Percentiles rank a stretch among this genome's conserved stretches.
Evolutionary conservation across 2,797 vertebrate genomes (phyloP).

Genomic region (Gephyroberyx darwinii): DNA sequence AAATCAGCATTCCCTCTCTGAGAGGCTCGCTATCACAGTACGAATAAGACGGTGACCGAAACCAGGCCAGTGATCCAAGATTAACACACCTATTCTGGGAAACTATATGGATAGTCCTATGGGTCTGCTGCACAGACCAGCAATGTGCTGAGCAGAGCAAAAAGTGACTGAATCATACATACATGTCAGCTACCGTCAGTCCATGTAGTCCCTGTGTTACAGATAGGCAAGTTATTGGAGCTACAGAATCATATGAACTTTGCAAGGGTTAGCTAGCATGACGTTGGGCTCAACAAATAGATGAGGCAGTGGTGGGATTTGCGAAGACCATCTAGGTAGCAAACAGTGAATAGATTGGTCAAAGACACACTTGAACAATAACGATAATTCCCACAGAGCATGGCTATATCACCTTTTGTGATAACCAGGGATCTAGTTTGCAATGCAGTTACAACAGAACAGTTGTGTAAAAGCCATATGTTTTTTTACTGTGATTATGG

Average conservation of each 20-base stretch:
- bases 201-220: slow-evolving; percentile 17
- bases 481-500: slow-evolving; percentile 22
- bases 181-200: slow-evolving; percentile 44
- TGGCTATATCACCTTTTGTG: neutral
- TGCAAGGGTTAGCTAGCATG: neutral
- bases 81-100: slow-evolving; percentile 52
- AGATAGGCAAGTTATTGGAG: slow-evolving; percentile 13
- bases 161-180: slow-evolving; percentile 54
- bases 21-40: slow-evolving; percentile 12
- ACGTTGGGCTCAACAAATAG: slow-evolving; percentile 21
- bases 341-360: slow-evolving; percentile 17
- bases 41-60: slow-evolving; percentile 38
- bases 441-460: slow-evolving; percentile 14
- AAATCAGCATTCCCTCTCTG: slow-evolving; percentile 11
- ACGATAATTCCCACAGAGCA: slow-evolving; percentile 23
- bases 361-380: slow-evolving; percentile 7
- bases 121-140: slow-evolving; percentile 42
- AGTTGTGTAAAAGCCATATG: slow-evolving; percentile 18
- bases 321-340: slow-evolving; percentile 28
- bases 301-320: slow-evolving; percentile 19
- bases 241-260: neutral
- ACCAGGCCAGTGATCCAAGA: slow-evolving; percentile 44
- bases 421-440: slow-evolving; percentile 6
- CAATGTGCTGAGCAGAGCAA: slow-evolving; percentile 38
- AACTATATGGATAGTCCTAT: slow-evolving; percentile 35